These are phyloP conservation scores for Gallirallus australis DNA, from an alignment of 2,797 vertebrate species.

Conservation along the genomic window DNA sequence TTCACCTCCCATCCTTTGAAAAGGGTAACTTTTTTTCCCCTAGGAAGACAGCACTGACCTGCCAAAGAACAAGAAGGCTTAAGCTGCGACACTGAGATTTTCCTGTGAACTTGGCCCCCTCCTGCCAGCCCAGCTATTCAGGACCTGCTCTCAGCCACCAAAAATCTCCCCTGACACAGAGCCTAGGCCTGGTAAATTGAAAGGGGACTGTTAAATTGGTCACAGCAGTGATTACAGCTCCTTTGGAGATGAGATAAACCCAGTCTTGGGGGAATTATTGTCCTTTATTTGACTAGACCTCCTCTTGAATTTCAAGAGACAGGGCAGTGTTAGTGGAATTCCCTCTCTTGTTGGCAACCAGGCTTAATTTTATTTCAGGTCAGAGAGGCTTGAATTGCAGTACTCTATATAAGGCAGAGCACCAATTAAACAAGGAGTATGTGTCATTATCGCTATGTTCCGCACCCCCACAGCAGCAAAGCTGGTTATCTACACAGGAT, in stretches of 20 bases:
- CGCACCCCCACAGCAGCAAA: not conserved
- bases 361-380: slow-evolving; percentile 2
- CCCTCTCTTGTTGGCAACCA: not conserved
- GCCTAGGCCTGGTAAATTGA: not conserved
- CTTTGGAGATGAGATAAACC: not conserved
- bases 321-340: not conserved
- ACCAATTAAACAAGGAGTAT: not conserved
- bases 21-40: not conserved
- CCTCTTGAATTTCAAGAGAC: not conserved
- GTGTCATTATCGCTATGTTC: not conserved
- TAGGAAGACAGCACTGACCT: not conserved
- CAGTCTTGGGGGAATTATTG: not conserved
- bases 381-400: not conserved
- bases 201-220: not conserved
- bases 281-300: not conserved
- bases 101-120: not conserved
- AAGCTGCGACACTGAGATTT: not conserved
- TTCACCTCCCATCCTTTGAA: not conserved
- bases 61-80: not conserved
- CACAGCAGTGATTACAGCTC: not conserved
- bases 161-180: not conserved
- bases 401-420: slow-evolving; percentile 2
- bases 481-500: not conserved
- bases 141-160: not conserved
- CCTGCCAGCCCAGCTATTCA: not conserved